Evolutionary conservation across 1,140 invertebrate species (phyloP).

Genomic region (Orchestia grillus): DNA sequence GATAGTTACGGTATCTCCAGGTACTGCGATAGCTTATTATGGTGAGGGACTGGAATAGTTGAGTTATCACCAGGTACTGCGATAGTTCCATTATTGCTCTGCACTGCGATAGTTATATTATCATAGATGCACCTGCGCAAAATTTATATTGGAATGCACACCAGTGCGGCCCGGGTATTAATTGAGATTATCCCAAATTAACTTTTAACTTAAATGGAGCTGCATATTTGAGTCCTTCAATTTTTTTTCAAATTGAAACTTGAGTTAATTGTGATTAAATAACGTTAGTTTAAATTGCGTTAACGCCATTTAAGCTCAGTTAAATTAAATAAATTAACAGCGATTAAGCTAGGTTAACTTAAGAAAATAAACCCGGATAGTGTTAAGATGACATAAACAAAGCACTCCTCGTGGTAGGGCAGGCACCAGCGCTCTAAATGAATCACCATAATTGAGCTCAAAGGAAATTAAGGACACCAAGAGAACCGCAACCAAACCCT

Average conservation of each 20-base stretch:
- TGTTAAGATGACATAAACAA: too few relatives aligned
- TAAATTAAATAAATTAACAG: too few relatives aligned
- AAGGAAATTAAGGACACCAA: too few relatives aligned
- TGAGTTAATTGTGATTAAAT: too few relatives aligned
- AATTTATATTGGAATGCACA: neutral
- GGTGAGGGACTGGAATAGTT: neutral
- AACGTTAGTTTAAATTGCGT: too few relatives aligned
- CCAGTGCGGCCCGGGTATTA: neutral
- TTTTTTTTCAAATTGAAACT: neutral
- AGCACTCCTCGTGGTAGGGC: too few relatives aligned
- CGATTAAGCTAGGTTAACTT: too few relatives aligned
- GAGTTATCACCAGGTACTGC: neutral
- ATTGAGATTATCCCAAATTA: neutral
- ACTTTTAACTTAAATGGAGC: neutral
- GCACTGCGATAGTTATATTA: neutral
- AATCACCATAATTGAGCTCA: too few relatives aligned
- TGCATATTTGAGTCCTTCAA: neutral
- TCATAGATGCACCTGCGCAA: neutral
- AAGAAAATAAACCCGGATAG: too few relatives aligned
- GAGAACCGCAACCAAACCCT: too few relatives aligned
- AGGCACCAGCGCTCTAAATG: too few relatives aligned
- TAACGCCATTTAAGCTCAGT: too few relatives aligned
- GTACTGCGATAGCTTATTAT: neutral
- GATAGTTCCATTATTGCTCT: neutral
- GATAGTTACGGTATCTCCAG: neutral